Conservation (phyloP, 1,140 invertebrate genomes). For the Drosophila pachea region DNA sequence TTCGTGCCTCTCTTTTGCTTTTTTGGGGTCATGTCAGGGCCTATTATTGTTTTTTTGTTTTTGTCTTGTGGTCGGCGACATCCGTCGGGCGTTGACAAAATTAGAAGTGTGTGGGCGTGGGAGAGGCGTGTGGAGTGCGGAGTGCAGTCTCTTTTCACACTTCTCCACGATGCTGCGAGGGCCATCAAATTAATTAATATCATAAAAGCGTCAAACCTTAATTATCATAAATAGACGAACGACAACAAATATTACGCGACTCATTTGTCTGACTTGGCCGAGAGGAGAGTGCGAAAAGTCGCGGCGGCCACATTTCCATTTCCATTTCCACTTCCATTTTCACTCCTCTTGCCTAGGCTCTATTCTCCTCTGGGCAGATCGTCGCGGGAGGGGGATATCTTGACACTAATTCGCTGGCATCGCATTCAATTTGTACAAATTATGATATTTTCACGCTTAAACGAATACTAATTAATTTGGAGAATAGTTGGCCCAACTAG, state of each 20-base stretch:
- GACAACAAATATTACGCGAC: slow-evolving; percentile 73
- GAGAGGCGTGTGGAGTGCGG: slow-evolving; percentile 8
- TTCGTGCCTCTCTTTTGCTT: not conserved
- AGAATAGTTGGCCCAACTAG: not conserved
- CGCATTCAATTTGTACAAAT: slow-evolving; percentile 37
- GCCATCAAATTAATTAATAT: slow-evolving; percentile 73
- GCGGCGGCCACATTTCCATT: not conserved
- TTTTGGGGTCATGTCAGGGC: slow-evolving; percentile 61
- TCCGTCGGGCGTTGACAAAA: slow-evolving; percentile 68
- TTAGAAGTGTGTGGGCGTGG: slow-evolving; percentile 67
- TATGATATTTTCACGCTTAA: slow-evolving; percentile 19
- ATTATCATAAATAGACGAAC: slow-evolving; percentile 74
- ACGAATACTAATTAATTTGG: slow-evolving; percentile 31
- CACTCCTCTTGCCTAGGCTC: slow-evolving; percentile 2
- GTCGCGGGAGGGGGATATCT: slow-evolving; percentile 31
- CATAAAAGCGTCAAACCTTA: slow-evolving; percentile 74
- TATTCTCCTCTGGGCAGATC: slow-evolving; percentile 23
- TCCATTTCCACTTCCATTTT: slow-evolving; percentile 15
- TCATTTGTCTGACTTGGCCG: slow-evolving; percentile 53
- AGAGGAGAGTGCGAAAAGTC: slow-evolving; percentile 26
- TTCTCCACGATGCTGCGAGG: not conserved
- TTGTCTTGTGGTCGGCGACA: slow-evolving; percentile 61
- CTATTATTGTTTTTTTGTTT: slow-evolving; percentile 45
- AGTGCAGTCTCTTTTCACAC: slow-evolving; percentile 37
- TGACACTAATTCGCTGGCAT: slow-evolving; percentile 49